phyloP scores from a whole-genome alignment of 92 coral and sea anemone species.

The Virgularia gustaviana region DNA sequence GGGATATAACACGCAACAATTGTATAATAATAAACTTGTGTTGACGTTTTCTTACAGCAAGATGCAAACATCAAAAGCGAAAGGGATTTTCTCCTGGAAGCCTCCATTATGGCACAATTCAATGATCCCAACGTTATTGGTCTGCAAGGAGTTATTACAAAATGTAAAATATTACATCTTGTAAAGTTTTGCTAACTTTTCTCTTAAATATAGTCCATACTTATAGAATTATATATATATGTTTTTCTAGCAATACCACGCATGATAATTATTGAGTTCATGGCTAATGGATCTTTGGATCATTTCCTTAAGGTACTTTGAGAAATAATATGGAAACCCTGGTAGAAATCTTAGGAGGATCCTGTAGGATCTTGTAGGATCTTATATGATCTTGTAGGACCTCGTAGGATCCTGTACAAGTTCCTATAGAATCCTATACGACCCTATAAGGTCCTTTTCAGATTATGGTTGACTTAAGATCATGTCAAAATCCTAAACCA shows the following conservation, averaged over 20 bases:
- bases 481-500: no score
- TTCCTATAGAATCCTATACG: no score
- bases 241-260: slow-evolving; percentile 61
- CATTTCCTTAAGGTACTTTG: slow-evolving; percentile 63
- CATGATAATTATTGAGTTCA: slow-evolving; percentile 84
- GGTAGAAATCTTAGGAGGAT: no score
- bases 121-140: slow-evolving; percentile 41
- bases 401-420: no score
- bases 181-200: not conserved
- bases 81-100: slow-evolving; percentile 45
- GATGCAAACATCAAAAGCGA: slow-evolving; percentile 39
- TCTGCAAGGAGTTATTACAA: slow-evolving; percentile 46
- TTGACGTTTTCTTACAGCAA: not conserved
- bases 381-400: no score
- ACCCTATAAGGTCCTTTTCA: no score
- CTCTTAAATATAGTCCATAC: not conserved
- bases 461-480: no score
- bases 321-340: no score
- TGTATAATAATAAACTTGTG: no score
- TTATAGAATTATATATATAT: not conserved
- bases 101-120: slow-evolving; percentile 52
- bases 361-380: no score
- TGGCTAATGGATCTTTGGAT: slow-evolving; percentile 86
- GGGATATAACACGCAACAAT: no score
- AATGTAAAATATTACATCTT: slow-evolving; percentile 10